Conservation (phyloP, 2,797 vertebrate genomes). For the Notolabrus celidotus region DNA sequence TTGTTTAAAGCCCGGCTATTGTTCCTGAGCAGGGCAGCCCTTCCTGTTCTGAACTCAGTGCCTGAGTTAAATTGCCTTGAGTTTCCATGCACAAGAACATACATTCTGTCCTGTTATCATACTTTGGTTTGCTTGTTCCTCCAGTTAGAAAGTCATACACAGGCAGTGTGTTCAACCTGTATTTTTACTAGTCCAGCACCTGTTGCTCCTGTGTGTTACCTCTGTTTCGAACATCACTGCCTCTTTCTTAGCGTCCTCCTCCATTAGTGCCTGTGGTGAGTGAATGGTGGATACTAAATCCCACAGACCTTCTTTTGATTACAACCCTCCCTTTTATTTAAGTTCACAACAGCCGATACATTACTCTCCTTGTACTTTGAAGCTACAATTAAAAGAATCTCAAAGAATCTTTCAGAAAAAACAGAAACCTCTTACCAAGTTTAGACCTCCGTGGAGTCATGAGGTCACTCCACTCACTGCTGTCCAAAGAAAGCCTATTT, state of each 20-base stretch:
- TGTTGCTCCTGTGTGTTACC: constrained; percentile 28
- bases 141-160: constrained; percentile 14
- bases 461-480: constrained; percentile 12
- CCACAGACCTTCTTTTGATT: neutral
- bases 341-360: neutral
- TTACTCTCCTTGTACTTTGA: neutral
- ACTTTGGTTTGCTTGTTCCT: constrained; percentile 18
- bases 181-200: constrained; percentile 32
- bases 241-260: neutral
- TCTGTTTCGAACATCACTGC: constrained; percentile 25
- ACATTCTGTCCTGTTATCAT: constrained; percentile 20
- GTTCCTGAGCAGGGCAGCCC: constrained; percentile 72
- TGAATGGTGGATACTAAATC: constrained; percentile 14
- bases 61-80: constrained; percentile 44
- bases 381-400: neutral
- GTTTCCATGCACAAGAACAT: constrained; percentile 42
- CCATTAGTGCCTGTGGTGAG: constrained; percentile 17
- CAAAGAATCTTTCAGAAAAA: neutral
- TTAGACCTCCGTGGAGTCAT: constrained; percentile 37
- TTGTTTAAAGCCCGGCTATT: constrained; percentile 81
- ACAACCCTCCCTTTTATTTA: neutral
- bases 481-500: constrained; percentile 12
- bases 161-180: too few species aligned
- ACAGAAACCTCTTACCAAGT: constrained; percentile 46
- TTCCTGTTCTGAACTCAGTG: constrained; percentile 75